These are phyloP conservation scores for Lemur catta DNA, from an alignment of 2,797 vertebrate species.

Conservation along the genomic window DNA sequence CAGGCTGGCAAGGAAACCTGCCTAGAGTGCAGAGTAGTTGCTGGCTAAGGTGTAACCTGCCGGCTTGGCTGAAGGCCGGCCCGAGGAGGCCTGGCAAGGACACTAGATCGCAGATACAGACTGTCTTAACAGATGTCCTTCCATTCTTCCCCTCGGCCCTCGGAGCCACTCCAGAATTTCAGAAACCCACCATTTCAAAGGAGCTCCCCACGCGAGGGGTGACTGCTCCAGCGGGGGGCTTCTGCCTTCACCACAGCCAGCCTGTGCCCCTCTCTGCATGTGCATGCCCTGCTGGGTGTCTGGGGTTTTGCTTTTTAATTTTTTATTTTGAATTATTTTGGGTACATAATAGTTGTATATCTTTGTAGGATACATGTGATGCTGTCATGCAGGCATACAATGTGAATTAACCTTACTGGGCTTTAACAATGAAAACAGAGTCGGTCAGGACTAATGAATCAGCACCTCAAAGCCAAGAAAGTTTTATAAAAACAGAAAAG, in stretches of 20 bases:
- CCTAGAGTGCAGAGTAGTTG: neutral
- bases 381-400: neutral
- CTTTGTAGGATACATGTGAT: neutral
- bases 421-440: neutral
- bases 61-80: neutral
- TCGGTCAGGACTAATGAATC: neutral
- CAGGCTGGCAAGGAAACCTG: neutral
- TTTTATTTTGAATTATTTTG: neutral
- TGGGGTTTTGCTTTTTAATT: neutral
- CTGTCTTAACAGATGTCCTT: neutral
- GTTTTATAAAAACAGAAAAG: neutral
- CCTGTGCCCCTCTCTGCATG: neutral
- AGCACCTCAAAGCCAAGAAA: neutral
- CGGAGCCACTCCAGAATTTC: neutral
- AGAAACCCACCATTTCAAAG: neutral
- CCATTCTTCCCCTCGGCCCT: neutral
- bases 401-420: neutral
- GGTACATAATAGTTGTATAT: neutral
- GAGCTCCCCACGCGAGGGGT: neutral
- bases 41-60: no score
- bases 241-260: neutral
- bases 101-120: rapidly evolving
- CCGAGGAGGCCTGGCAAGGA: neutral
- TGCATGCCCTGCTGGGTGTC: neutral
- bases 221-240: no score